phyloP scores from a whole-genome alignment of 2,888 invertebrate species.

The Perizoma affinitatum region DNA sequence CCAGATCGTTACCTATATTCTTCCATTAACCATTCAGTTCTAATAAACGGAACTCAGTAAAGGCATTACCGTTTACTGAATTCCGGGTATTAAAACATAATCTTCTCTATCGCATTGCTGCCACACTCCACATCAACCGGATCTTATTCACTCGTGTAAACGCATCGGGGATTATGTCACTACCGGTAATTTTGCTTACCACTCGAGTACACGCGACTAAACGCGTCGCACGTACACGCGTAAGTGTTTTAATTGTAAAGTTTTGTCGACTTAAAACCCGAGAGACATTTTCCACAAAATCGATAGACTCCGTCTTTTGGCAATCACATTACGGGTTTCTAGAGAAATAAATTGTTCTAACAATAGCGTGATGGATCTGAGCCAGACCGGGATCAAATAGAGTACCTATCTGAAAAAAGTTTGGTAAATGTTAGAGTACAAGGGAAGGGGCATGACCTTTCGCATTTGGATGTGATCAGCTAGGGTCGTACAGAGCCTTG shows the following conservation, averaged over 20 bases:
- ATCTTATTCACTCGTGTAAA: slow-evolving; percentile 12
- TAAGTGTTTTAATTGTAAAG: slow-evolving; percentile 26
- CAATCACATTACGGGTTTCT: slow-evolving; percentile 27
- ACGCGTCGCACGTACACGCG: too few species aligned
- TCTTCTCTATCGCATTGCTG: slow-evolving; percentile 14
- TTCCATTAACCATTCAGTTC: slow-evolving; percentile 1
- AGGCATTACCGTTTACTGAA: slow-evolving; percentile 1
- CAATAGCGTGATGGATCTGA: slow-evolving; percentile 36
- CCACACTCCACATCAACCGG: slow-evolving; percentile 10
- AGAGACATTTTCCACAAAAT: slow-evolving; percentile 12
- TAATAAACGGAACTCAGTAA: too few species aligned
- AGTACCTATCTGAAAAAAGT: slow-evolving; percentile 43
- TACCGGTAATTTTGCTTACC: slow-evolving; percentile 22
- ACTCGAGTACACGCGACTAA: slow-evolving; percentile 20
- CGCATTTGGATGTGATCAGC: slow-evolving; percentile 53
- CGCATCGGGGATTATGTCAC: slow-evolving; percentile 12
- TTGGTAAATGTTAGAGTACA: slow-evolving; percentile 48
- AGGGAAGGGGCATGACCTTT: slow-evolving; percentile 55
- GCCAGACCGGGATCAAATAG: slow-evolving; percentile 43
- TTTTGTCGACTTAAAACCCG: slow-evolving; percentile 15
- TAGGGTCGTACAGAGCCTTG: slow-evolving; percentile 43
- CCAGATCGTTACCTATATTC: background rate
- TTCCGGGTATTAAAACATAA: slow-evolving; percentile 9
- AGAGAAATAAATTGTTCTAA: slow-evolving; percentile 26
- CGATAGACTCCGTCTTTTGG: slow-evolving; percentile 18